Evolutionary conservation across 2,888 invertebrate species (phyloP).

Genomic region (Augiades crinisus): DNA sequence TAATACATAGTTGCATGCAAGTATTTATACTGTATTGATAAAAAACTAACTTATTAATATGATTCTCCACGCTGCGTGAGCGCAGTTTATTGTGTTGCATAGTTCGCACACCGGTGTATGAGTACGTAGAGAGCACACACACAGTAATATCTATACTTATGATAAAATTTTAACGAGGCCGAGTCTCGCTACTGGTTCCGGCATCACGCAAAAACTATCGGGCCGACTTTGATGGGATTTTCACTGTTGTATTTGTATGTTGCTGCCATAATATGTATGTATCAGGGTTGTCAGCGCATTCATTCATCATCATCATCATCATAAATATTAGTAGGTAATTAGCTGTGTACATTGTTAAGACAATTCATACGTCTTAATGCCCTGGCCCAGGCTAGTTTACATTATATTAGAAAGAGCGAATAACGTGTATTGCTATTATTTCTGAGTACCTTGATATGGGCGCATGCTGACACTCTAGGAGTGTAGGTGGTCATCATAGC

Average conservation of each 20-base stretch:
- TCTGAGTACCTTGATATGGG: no score
- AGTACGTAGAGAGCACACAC: constrained; percentile 21
- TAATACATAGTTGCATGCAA: constrained; percentile 31
- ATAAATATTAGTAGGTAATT: no score
- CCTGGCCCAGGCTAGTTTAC: no score
- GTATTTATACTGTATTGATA: constrained; percentile 44
- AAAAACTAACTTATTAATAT: constrained; percentile 55
- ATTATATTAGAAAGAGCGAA: no score
- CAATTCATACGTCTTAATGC: no score
- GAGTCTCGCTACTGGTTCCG: constrained; percentile 26
- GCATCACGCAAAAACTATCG: constrained; percentile 22
- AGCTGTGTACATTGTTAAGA: no score
- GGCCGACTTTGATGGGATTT: constrained; percentile 22
- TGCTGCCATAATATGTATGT: constrained; percentile 9
- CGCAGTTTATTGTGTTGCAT: constrained; percentile 37
- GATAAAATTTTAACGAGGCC: constrained; percentile 29
- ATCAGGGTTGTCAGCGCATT: constrained; percentile 4
- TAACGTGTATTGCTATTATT: no score
- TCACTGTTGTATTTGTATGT: constrained; percentile 20
- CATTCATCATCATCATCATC: no score
- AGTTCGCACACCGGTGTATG: constrained; percentile 30
- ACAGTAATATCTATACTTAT: constrained; percentile 23
- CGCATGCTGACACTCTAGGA: no score
- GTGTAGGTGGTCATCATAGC: no score
- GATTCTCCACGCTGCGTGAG: constrained; percentile 49